Base-by-base conservation (phyloP, 1,140 invertebrate genomes). In the Papilio machaon region DNA sequence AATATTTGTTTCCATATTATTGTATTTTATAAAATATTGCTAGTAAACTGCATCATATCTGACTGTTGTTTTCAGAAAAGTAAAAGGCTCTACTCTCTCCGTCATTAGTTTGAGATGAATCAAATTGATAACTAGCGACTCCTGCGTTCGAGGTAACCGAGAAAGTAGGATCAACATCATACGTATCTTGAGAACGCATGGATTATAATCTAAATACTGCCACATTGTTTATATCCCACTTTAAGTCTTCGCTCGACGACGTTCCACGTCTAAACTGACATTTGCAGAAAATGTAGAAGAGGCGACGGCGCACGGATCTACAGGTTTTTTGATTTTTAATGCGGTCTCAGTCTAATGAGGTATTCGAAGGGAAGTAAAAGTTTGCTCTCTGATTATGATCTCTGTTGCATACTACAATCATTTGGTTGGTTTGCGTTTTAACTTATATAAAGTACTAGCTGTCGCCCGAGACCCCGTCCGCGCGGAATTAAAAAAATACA, bases 141-240 rank as follows among this genome's bases (percentile, higher is more conserved):
- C 30, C 64, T 38, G 60, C 9, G 60, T 17, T 64, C 23, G 23
- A 64, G 17, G 54, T 19, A 58, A 13, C 30, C 74, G 74, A 49
- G 74, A 76, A 52, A 76, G 74, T 52, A 47, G 11, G 74, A 76
- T 76, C 74, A 52, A 47, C 23, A 76, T 7, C 23, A 23, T 15
- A 75, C 46, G 23, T 52, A 0, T 76, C 47, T 52, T 52, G 74
- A 30, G 74, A 76, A 76, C 19, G 10, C 17, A 10, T 47, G n/a
- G 74, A 76, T 76, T 47, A 30, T 35, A 76, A 76, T 76, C 74
- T 76, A 54, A 52, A 76, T 76, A 76, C 23, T 47, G 30, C 19
- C n/a, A 54, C 74, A 76, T 52, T 76, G 74, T 74, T 46, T 47
- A 74, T 47, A 11, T 52, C 23, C 46, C 23, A 19, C 13, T 75